A percentile compares a stretch with the other conserved stretches of the same genome.
Evolutionary conservation across 30 jellyfish, hydroid and myxozoan genomes (phyloP).

Genomic region (Turritopsis rubra): DNA sequence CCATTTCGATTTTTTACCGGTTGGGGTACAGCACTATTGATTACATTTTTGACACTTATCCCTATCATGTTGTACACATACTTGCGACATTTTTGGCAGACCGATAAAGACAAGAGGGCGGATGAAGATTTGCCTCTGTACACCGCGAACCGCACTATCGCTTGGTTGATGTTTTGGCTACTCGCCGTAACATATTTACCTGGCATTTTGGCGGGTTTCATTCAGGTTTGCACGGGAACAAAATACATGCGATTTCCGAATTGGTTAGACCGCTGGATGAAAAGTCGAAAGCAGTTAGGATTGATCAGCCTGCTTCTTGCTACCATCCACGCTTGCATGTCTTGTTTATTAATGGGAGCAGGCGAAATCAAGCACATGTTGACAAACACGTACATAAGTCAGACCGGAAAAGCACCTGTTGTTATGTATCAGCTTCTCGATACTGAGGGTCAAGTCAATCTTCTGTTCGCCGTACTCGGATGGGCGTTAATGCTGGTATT

Average conservation of each 20-base stretch:
- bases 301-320: conserved; percentile 56
- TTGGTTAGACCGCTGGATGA: conserved; percentile 86
- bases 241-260: conserved; percentile 55
- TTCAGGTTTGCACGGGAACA: conserved; percentile 62
- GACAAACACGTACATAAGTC: background rate
- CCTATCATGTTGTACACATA: conserved; percentile 23
- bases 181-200: conserved; percentile 54
- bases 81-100: conserved; percentile 35
- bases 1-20: conserved; percentile 64
- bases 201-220: conserved; percentile 65
- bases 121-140: conserved; percentile 37
- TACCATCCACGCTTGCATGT: conserved; percentile 62
- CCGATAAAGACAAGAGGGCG: conserved; percentile 10
- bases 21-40: conserved; percentile 48
- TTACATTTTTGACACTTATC: conserved; percentile 29
- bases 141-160: conserved; percentile 34
- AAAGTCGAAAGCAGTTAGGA: conserved; percentile 79
- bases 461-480: conserved; percentile 59
- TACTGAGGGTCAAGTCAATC: conserved; percentile 51
- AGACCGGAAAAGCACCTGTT: conserved; percentile 11
- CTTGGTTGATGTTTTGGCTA: conserved; percentile 66
- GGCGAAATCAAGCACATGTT: conserved; percentile 54
- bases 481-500: conserved; percentile 30
- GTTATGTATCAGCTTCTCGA: conserved; percentile 37
- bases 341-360: conserved; percentile 56